Evolutionary conservation across 2,113 vertebrate species (phyloP).

Genomic region (Vicugna pacos): DNA sequence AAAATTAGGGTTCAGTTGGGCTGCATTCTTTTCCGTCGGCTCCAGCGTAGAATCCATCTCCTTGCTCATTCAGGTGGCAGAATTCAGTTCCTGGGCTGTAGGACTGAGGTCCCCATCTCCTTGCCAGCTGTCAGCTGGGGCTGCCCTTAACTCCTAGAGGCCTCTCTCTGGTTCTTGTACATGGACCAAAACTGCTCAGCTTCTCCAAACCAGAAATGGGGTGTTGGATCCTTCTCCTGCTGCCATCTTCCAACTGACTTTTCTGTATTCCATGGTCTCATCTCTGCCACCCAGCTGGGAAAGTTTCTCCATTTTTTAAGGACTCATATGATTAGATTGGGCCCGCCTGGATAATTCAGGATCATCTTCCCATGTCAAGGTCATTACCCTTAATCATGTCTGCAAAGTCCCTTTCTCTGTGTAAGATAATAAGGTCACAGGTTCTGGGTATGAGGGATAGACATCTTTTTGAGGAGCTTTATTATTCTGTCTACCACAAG

Average conservation of each 20-base stretch:
- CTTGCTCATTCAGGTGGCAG: neutral
- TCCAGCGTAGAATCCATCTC: neutral
- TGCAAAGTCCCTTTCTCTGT: neutral
- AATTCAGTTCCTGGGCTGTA: neutral
- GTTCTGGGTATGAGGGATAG: neutral
- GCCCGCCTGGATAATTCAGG: neutral
- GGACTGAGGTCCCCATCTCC: neutral
- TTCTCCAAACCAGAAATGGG: neutral
- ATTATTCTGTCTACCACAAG: neutral
- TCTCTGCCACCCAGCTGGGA: neutral
- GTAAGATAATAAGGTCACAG: neutral
- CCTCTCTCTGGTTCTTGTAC: neutral
- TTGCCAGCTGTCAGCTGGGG: neutral
- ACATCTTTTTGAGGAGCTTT: neutral
- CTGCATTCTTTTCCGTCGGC: rapidly evolving
- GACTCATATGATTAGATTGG: neutral
- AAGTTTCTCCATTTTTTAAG: neutral
- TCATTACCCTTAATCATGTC: neutral
- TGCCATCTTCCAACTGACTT: neutral
- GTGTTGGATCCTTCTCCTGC: neutral
- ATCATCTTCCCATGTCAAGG: neutral
- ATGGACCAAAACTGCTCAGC: rapidly evolving
- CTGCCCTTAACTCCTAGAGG: neutral
- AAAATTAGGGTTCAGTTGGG: no score
- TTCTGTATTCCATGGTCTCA: neutral